Evolutionary conservation across 1,140 invertebrate genomes (phyloP), one percentile per base, ranked within the genome.

Genomic region (Pogonus chalceus): DNA sequence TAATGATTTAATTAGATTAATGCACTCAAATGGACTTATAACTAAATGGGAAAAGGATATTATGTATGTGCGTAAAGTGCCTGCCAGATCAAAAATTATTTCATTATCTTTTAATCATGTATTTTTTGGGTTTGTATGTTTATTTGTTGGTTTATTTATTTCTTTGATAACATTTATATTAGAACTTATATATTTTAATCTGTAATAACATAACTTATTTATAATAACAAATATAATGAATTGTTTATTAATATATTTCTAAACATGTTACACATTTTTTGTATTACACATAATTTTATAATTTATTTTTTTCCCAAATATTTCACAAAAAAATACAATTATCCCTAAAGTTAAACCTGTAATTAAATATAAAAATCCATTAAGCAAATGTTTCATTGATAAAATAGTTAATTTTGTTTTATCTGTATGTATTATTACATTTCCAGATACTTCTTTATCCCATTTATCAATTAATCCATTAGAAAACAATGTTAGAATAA

Each of bases 401-500:
- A 43, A 43, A 12, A 7, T 18, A 10, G 7, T 3, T 12, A 16
- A 10, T 43, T 7, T 18, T 7, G 14, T 14, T 31, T 14, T 14
- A 31, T 4, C 26, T 7, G 26, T 4, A 4, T 4, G 7, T 31
- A 7, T 31, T 31, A 4, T 31, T 14, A 31, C 26, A 31, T 4
- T 7, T 31, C 26, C 14, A 4, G 26, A 7, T 14, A 31, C 26
- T 4, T 43, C 37, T 16, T 12, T 9, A 37, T 55, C 54, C 54
- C 47, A 55, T 51, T 55, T 51, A 9, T 24, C 9, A 23, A 55
- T 51, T 48, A 55, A 51, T 23, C 54, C 54, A 35, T 43, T 55
- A 1, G 23, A 7, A 35, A 37, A 16, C 22, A 51, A 14, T n/a
- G 9, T 2, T 1, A 24, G 1, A 23, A 55, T 51, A 1, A 55